Conservation (phyloP, 2,113 vertebrate genomes). For the Loxodonta africana region DNA sequence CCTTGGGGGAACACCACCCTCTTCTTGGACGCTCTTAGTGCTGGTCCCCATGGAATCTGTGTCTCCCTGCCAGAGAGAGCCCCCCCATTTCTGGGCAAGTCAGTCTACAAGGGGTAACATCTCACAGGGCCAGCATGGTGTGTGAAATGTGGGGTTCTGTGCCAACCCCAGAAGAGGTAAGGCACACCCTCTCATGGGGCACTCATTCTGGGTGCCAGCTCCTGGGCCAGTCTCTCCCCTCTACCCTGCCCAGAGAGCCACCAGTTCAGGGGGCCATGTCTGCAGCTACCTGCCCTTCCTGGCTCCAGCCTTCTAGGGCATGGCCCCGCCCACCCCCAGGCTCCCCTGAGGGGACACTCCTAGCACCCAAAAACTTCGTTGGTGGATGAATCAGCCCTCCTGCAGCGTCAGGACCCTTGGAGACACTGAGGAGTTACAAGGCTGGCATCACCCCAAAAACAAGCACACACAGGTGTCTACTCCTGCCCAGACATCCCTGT, state of each 20-base stretch:
- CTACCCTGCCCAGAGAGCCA: not conserved
- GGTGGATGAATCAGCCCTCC: not conserved
- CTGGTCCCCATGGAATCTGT: too few relatives aligned
- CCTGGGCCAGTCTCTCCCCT: not conserved
- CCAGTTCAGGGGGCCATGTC: not conserved
- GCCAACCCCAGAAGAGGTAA: not conserved
- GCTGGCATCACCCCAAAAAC: not conserved
- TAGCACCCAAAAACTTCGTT: fast-evolving
- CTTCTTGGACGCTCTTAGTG: not conserved
- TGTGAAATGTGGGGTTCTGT: not conserved
- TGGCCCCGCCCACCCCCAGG: not conserved
- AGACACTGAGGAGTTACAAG: not conserved
- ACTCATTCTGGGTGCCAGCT: not conserved
- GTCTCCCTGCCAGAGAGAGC: not conserved
- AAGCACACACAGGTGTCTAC: not conserved
- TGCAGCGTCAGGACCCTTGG: not conserved
- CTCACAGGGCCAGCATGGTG: not conserved
- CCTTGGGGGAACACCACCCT: not conserved
- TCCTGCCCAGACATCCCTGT: not conserved
- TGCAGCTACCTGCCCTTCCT: not conserved
- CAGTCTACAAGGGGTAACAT: not conserved
- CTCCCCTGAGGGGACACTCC: too few relatives aligned
- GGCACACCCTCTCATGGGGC: fast-evolving
- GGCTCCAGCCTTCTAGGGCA: too few relatives aligned
- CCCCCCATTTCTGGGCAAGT: not conserved